Conservation (phyloP, 1,140 invertebrate genomes). For the Sinella curviseta region DNA sequence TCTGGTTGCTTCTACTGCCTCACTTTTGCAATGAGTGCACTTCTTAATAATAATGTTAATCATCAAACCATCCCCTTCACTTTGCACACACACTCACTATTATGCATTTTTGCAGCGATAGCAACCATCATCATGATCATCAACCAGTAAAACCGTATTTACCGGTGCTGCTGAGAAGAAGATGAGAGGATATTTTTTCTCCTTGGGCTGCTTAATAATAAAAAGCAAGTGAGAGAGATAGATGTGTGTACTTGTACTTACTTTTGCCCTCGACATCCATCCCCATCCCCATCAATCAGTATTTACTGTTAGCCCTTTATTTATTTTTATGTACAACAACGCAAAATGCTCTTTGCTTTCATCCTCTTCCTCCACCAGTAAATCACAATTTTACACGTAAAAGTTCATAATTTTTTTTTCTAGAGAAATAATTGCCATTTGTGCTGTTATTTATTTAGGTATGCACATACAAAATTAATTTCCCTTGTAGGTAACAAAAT, state of each 20-base stretch:
- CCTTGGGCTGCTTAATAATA: no score
- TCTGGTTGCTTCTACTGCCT: constrained; percentile 19
- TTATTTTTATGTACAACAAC: background rate
- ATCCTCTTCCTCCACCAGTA: background rate
- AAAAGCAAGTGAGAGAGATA: background rate
- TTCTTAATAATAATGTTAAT: no score
- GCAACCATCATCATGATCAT: background rate
- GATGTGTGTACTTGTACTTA: background rate
- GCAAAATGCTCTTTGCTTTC: background rate
- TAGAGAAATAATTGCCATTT: background rate
- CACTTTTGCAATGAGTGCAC: background rate
- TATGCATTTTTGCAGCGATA: background rate
- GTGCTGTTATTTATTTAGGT: no score
- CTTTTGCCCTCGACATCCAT: constrained; percentile 9
- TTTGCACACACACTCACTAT: background rate
- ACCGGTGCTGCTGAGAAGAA: no score
- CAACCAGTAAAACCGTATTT: background rate
- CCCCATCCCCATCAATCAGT: background rate
- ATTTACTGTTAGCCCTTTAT: background rate
- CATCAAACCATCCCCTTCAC: no score
- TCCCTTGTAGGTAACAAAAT: no score
- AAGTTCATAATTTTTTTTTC: background rate
- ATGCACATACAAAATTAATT: no score
- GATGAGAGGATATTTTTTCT: no score
- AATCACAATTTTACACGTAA: background rate